Conservation (phyloP, 2,797 vertebrate species). For the Pseudomugil tenellus region DNA sequence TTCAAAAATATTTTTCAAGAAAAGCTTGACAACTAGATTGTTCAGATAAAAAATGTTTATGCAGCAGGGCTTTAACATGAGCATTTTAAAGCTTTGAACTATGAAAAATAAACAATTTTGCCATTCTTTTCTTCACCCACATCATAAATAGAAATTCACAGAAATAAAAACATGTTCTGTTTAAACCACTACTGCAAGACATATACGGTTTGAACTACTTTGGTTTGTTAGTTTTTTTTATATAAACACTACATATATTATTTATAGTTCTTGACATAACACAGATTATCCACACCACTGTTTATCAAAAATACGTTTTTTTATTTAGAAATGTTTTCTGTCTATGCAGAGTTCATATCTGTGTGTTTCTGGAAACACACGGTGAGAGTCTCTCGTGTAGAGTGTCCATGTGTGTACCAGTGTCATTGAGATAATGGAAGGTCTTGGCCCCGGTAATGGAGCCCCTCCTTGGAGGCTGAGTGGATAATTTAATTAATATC, state of each 20-base stretch:
- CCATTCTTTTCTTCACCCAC: background rate
- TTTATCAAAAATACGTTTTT: too few species aligned
- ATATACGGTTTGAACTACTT: background rate
- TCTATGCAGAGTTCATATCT: background rate
- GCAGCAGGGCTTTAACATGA: too few species aligned
- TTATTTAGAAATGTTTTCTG: background rate
- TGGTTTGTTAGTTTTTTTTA: background rate
- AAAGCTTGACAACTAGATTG: too few species aligned
- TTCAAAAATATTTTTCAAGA: too few species aligned
- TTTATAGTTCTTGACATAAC: background rate
- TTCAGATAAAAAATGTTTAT: too few species aligned
- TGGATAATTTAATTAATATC: constrained; percentile 78
- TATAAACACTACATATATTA: too few species aligned
- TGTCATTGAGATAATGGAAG: constrained; percentile 77
- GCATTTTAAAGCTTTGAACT: background rate
- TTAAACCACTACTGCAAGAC: background rate
- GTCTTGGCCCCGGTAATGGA: constrained; percentile 74
- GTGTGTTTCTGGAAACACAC: background rate
- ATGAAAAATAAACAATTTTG: background rate
- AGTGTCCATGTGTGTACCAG: constrained; percentile 20
- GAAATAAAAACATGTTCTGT: background rate
- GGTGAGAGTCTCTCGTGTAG: constrained; percentile 6
- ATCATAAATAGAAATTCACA: background rate
- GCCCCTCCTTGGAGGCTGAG: constrained; percentile 66
- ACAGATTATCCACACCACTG: background rate